Percentiles rank a stretch among this genome's conserved stretches.
Evolutionary conservation across 2,888 invertebrate genomes (phyloP).

Genomic region (Trachelus iudaicus): DNA sequence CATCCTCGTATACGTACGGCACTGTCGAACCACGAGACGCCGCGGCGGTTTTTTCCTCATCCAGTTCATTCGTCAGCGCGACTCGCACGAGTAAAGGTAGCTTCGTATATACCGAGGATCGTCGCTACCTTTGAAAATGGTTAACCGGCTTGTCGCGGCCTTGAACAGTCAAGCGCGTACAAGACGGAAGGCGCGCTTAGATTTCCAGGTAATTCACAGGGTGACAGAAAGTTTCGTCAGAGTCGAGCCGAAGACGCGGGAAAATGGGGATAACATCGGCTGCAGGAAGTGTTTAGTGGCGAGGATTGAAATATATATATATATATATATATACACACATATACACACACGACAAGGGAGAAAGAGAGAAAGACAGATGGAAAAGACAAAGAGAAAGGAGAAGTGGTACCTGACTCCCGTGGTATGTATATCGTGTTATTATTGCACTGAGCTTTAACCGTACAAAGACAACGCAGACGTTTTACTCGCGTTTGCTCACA

Average conservation of each 20-base stretch:
- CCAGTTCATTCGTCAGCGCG: background rate
- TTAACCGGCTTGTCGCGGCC: background rate
- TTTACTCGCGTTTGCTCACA: constrained; percentile 27
- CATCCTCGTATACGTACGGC: background rate
- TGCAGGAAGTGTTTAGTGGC: background rate
- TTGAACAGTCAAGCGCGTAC: background rate
- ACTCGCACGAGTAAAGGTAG: background rate
- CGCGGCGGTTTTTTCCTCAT: background rate
- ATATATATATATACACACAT: background rate
- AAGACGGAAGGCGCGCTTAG: background rate
- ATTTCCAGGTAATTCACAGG: background rate
- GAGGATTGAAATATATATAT: background rate
- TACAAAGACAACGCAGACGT: constrained; percentile 25
- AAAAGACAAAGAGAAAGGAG: background rate
- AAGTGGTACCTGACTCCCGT: background rate
- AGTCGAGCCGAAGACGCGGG: background rate
- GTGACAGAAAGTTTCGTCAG: background rate
- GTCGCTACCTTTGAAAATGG: background rate
- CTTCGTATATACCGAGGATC: background rate
- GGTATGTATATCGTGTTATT: background rate
- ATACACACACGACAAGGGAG: background rate
- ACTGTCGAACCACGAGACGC: background rate
- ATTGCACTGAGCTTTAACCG: constrained; percentile 6
- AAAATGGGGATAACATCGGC: background rate
- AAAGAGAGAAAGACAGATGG: background rate